Conservation (phyloP, 2,888 invertebrate genomes). For the Drosophila stalkeri region DNA sequence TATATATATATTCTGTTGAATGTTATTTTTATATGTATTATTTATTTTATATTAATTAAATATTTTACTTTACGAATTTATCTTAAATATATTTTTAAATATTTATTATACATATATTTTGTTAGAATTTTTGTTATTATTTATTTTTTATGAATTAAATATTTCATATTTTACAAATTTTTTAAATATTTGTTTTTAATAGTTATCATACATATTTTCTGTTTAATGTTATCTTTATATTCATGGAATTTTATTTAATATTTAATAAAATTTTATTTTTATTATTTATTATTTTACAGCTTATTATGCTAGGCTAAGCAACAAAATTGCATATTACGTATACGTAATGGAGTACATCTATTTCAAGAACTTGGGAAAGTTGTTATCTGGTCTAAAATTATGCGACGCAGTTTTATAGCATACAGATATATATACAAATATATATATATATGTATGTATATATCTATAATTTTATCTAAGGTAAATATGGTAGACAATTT, state of each 20-base stretch:
- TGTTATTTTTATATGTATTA: too few relatives aligned
- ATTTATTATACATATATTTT: too few relatives aligned
- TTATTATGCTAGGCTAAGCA: constrained; percentile 24
- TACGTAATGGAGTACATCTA: constrained; percentile 37
- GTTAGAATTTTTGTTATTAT: too few relatives aligned
- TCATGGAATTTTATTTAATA: too few relatives aligned
- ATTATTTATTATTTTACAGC: background rate
- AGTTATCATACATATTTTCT: too few relatives aligned
- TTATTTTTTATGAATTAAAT: background rate
- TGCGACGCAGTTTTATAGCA: constrained; percentile 17
- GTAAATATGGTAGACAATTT: constrained; percentile 18
- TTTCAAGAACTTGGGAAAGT: constrained; percentile 15
- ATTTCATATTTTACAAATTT: too few relatives aligned
- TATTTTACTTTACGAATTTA: too few relatives aligned
- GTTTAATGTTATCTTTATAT: too few relatives aligned
- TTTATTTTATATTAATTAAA: too few relatives aligned
- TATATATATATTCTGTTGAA: background rate
- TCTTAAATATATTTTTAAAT: too few relatives aligned
- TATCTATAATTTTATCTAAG: constrained; percentile 27
- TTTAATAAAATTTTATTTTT: too few relatives aligned
- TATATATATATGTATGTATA: background rate
- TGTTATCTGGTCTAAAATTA: constrained; percentile 19
- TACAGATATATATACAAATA: background rate
- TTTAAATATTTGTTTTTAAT: too few relatives aligned
- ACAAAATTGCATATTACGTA: constrained; percentile 29